phyloP scores from a whole-genome alignment of 2,113 vertebrate species.

The Embiotoca jacksoni region DNA sequence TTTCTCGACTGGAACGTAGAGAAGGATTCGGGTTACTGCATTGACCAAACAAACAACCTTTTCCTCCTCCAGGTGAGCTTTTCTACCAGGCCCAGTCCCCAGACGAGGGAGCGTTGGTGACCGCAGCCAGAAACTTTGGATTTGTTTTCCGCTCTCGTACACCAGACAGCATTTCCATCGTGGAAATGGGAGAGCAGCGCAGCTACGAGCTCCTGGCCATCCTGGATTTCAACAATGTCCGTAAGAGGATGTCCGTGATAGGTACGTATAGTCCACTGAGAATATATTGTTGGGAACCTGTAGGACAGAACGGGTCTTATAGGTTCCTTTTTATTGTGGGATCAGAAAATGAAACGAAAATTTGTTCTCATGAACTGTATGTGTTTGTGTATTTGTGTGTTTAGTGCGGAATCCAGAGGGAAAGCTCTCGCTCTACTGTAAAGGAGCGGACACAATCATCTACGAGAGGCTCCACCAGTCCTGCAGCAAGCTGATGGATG shows the following conservation, averaged over 20 bases:
- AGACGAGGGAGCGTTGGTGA: conserved; percentile 95
- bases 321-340: too few relatives aligned
- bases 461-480: conserved; percentile 89
- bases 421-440: conserved; percentile 91
- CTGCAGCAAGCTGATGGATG: conserved; percentile 86
- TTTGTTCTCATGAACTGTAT: neutral
- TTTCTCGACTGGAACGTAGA: too few relatives aligned
- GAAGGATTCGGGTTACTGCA: too few relatives aligned
- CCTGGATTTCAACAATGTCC: conserved; percentile 95
- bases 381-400: conserved; percentile 4
- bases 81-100: conserved; percentile 97
- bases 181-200: conserved; percentile 90
- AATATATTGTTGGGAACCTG: too few relatives aligned
- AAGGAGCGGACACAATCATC: conserved; percentile 96
- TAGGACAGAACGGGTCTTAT: too few relatives aligned
- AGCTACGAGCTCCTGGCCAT: conserved; percentile 91
- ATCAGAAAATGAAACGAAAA: neutral
- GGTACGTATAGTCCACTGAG: conserved; percentile 76
- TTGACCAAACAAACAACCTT: too few relatives aligned
- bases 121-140: conserved; percentile 95
- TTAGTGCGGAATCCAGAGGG: conserved; percentile 91
- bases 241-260: conserved; percentile 98
- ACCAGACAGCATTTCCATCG: conserved; percentile 89
- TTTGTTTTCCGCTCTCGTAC: conserved; percentile 94
- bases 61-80: conserved; percentile 84